Base-by-base conservation (phyloP, 2,797 vertebrate genomes). In the Petrocephalus sullivani region DNA sequence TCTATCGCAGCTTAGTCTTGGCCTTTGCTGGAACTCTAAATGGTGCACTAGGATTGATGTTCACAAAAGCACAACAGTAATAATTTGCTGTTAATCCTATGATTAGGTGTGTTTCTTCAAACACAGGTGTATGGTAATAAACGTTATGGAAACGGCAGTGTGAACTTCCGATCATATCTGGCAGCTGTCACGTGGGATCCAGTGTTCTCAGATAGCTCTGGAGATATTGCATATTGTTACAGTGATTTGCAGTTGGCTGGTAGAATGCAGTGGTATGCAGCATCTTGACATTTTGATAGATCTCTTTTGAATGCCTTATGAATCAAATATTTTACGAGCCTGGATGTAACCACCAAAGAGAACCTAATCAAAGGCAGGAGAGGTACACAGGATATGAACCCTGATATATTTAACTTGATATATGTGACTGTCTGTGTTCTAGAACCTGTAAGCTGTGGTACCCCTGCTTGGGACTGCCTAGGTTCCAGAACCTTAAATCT, bases 71-170 rank as follows among this genome's bases (percentile, higher is more conserved):
- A 49, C 75, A 81, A 81, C 75, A n/a, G 37, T 81, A 41, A 81
- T 81, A 19, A 81, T 81, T 81, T 81, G 75, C 37, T 21, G 16
- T 46, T 41, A 81, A 81, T 81, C 75, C 75, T 81, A 81, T 81
- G 37, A 49, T 81, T 81, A 81, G 41, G 19, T 49, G 75, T 81
- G 41, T 81, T 81, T 46, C 75, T 49, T 37, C 75, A 81, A 81
- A 81, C 75, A 81, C 75, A 81, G 75, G 75, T 41, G 75, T 49
- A 81, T 49, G 75, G 37, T 81, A 19, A 49, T 81, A 49, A 81
- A 46, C 19, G 37, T 81, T 81, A 49, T 81, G 75, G 75, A 46
- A 12, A 46, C 19, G 14, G 37, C 75, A 49, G 75, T 81, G 75
- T 49, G 19, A 81, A 46, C 41, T 49, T 81, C 7, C 3, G 41